phyloP scores from a whole-genome alignment of 2,113 vertebrate genomes.

The Larimichthys polyactis region DNA sequence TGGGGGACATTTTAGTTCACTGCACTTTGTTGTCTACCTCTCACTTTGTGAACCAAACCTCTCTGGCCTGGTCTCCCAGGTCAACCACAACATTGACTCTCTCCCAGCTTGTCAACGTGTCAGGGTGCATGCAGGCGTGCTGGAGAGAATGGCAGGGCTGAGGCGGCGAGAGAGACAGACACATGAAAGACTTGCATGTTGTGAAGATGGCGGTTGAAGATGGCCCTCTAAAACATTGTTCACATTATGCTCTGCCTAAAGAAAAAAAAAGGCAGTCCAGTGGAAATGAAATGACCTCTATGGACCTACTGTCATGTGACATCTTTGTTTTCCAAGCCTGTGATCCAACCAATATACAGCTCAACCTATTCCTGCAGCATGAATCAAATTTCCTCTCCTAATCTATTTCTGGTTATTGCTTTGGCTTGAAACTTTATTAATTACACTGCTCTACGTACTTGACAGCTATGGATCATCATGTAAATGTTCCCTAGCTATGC shows the following conservation, averaged over 20 bases:
- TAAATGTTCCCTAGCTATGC: conserved; percentile 13
- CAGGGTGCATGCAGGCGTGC: conserved; percentile 74
- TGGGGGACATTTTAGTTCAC: conserved; percentile 60
- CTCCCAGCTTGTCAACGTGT: conserved; percentile 78
- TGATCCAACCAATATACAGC: conserved; percentile 19
- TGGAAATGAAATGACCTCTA: conserved; percentile 65
- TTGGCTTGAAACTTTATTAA: conserved; percentile 16
- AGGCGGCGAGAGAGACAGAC: conserved; percentile 46
- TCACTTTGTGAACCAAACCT: conserved; percentile 71
- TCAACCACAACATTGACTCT: conserved; percentile 75
- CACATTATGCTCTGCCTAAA: conserved; percentile 63
- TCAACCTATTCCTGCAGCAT: conserved; percentile 20
- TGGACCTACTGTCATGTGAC: conserved; percentile 69
- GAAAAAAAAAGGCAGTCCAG: conserved; percentile 61
- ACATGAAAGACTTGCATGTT: conserved; percentile 73
- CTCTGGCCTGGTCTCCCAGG: conserved; percentile 63
- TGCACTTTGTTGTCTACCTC: conserved; percentile 70
- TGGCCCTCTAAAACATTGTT: conserved; percentile 61
- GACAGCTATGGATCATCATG: conserved; percentile 24
- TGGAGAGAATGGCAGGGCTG: conserved; percentile 53
- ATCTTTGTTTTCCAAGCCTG: conserved; percentile 69
- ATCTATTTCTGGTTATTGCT: conserved; percentile 14
- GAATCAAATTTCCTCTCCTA: conserved; percentile 9
- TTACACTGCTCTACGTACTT: not conserved
- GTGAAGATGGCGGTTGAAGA: conserved; percentile 62